Conservation (phyloP, 1,140 invertebrate species). For the Planococcus citri region DNA sequence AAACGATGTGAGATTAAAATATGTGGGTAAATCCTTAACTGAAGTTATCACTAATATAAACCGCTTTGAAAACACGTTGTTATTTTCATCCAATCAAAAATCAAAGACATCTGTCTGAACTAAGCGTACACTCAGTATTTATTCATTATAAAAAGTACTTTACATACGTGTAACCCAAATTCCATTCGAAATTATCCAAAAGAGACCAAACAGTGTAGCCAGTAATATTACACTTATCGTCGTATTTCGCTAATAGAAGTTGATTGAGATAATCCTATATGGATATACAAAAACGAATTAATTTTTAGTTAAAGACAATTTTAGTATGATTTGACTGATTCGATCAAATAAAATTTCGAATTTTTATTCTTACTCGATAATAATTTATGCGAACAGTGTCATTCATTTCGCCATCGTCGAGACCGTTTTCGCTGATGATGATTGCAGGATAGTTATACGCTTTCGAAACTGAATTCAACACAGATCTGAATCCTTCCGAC, state of each 20-base stretch:
- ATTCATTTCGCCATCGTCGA: constrained; percentile 39
- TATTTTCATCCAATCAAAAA: too few relatives aligned
- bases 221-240: constrained; percentile 48
- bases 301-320: too few relatives aligned
- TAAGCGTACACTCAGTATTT: too few relatives aligned
- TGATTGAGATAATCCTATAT: constrained; percentile 47
- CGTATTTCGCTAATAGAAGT: constrained; percentile 48
- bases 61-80: too few relatives aligned
- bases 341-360: neutral
- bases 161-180: constrained; percentile 46
- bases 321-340: too few relatives aligned
- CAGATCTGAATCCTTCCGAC: constrained; percentile 35
- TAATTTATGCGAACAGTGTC: constrained; percentile 42
- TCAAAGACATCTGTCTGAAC: too few relatives aligned
- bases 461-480: constrained; percentile 39
- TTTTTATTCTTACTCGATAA: constrained; percentile 34
- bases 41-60: too few relatives aligned
- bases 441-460: constrained; percentile 48
- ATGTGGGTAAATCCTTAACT: too few relatives aligned
- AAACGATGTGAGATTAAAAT: too few relatives aligned
- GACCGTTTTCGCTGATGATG: constrained; percentile 59
- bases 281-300: neutral
- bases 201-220: constrained; percentile 61
- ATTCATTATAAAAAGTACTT: too few relatives aligned
- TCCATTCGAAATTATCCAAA: constrained; percentile 71